These are phyloP conservation scores for Rhorus exstirpatorius DNA, from an alignment of 2,888 invertebrate species.

Conservation along the genomic window DNA sequence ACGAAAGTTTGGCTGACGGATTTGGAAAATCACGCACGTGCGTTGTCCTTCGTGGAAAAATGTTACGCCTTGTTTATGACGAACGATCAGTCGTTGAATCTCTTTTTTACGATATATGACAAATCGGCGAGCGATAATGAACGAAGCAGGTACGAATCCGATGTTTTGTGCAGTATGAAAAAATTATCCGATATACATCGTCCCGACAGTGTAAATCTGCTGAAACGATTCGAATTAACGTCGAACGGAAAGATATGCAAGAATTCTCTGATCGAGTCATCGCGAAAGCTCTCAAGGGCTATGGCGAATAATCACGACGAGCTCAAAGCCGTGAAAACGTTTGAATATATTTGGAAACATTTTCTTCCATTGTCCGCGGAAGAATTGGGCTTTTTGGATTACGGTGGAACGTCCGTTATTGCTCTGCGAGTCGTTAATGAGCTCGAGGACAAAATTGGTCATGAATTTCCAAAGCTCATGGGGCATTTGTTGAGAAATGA, in stretches of 20 bases:
- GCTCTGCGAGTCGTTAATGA: constrained; percentile 89
- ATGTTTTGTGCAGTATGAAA: constrained; percentile 83
- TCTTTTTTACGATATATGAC: constrained; percentile 86
- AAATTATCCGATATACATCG: constrained; percentile 87
- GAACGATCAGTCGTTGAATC: constrained; percentile 79
- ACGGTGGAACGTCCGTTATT: constrained; percentile 91
- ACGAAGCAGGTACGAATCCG: constrained; percentile 77
- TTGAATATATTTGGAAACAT: constrained; percentile 75
- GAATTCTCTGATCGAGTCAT: constrained; percentile 83
- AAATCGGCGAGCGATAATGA: constrained; percentile 73
- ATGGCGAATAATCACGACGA: constrained; percentile 67
- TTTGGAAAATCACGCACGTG: constrained; percentile 87
- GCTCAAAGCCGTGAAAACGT: constrained; percentile 72
- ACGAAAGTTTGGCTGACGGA: constrained; percentile 89
- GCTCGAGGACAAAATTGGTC: constrained; percentile 86
- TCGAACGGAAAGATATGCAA: constrained; percentile 91
- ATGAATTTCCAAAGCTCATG: constrained; percentile 87
- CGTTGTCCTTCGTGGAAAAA: constrained; percentile 86
- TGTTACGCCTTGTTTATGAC: constrained; percentile 88
- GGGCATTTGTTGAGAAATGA: constrained; percentile 87
- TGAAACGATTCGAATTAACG: constrained; percentile 89
- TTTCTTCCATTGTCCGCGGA: constrained; percentile 73
- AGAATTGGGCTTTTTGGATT: constrained; percentile 87
- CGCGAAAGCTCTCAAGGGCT: constrained; percentile 81
- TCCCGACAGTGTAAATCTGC: constrained; percentile 90